These are phyloP conservation scores for Ypsolopha scabrella DNA, from an alignment of 2,888 invertebrate genomes.

Conservation along the genomic window DNA sequence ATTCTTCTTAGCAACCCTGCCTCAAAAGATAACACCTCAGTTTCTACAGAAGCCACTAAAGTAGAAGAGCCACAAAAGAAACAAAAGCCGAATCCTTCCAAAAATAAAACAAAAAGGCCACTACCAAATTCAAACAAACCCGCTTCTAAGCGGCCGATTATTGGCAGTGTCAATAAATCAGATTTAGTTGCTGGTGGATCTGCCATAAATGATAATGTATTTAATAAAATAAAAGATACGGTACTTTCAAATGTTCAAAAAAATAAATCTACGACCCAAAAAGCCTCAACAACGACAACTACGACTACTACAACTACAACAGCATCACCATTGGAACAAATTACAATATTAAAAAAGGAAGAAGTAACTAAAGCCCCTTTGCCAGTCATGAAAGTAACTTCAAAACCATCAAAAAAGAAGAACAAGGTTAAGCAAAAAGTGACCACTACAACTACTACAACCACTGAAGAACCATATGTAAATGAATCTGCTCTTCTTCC, in stretches of 20 bases:
- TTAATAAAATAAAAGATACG: constrained; percentile 74
- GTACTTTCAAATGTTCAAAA: constrained; percentile 66
- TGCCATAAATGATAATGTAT: constrained; percentile 59
- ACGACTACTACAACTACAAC: constrained; percentile 26
- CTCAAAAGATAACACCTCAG: constrained; percentile 31
- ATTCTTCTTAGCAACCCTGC: constrained; percentile 73
- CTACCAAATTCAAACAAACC: constrained; percentile 32
- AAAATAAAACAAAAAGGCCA: constrained; percentile 49
- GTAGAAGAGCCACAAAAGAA: constrained; percentile 41
- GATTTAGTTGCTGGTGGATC: constrained; percentile 59
- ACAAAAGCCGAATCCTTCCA: constrained; percentile 31
- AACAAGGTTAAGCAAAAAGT: constrained; percentile 50
- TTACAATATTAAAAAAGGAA: constrained; percentile 31
- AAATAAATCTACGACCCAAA: constrained; percentile 43
- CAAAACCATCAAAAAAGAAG: constrained; percentile 49
- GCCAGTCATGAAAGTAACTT: constrained; percentile 29
- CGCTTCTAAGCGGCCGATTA: constrained; percentile 43
- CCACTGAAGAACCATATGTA: constrained; percentile 24
- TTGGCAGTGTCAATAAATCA: constrained; percentile 56
- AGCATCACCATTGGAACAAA: constrained; percentile 16
- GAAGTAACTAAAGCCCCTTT: constrained; percentile 25
- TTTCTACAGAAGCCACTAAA: constrained; percentile 52
- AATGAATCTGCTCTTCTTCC: constrained; percentile 53
- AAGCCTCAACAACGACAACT: constrained; percentile 26
- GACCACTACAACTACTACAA: constrained; percentile 27